Evolutionary conservation across 2,888 invertebrate species (phyloP), one percentile per base, ranked within the genome.

Genomic region (Drosophila limbata): DNA sequence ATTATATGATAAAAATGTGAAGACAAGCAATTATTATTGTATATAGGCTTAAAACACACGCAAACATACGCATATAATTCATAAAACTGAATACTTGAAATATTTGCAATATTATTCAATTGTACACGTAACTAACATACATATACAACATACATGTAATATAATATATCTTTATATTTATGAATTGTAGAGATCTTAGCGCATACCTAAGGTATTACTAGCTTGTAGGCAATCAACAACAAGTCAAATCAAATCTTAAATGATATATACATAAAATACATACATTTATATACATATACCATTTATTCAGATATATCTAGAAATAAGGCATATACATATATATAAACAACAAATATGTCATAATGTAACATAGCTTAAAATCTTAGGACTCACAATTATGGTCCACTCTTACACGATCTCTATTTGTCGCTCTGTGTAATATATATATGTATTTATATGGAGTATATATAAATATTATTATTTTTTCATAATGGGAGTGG

Each of bases 121-220:
- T 82, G 77, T 83, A 82, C 78, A 76, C 82, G 79, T 74, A 56
- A 80, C 56, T 68, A 47, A 72, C 59, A 67, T 73, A 72, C 59
- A 67, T 73, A 69, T 68, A 76, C 44, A 73, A 35, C 25, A 62
- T 40, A 69, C 47, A 57, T 47, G 67, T 45, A 64, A 66, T 53
- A 50, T 52, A 56, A 51, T 61, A 66, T 51, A 65, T 60, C 64
- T 31, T 61, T 15, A 62, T 44, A 50, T 45, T 40, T 65, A 68
- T 64, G 52, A 76, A 70, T 51, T 74, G 72, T 80, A 85, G 86
- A 84, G 74, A 84, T 84, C 85, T 85, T 85, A 85, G 84, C 73
- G 82, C 76, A 78, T 84, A 85, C 86, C 73, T 87, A 87, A 89
- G 89, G 89, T 90, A 90, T 90, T 90, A 90, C 83, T 90, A 90